These are phyloP conservation scores for Anorthoa munda DNA, from an alignment of 2,888 invertebrate species.

Conservation along the genomic window DNA sequence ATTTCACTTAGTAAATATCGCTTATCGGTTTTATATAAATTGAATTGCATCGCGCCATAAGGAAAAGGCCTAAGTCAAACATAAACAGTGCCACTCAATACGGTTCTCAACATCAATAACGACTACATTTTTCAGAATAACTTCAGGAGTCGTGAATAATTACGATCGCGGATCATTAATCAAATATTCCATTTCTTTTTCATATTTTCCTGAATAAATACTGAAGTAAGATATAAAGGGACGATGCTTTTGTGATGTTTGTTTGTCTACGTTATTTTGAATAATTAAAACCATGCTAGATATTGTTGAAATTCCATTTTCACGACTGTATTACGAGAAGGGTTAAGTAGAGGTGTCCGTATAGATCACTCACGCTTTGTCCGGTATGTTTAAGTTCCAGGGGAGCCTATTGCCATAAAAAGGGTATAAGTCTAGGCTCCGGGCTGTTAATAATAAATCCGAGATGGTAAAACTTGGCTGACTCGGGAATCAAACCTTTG, in stretches of 20 bases:
- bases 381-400: no score
- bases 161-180: slow-evolving; percentile 35
- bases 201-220: slow-evolving; percentile 31
- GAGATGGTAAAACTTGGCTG: no score
- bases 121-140: slow-evolving; percentile 14
- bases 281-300: neutral
- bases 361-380: no score
- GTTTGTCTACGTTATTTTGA: neutral
- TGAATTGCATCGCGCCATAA: no score
- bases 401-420: no score
- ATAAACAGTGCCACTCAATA: slow-evolving; percentile 8
- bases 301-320: neutral
- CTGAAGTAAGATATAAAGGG: slow-evolving; percentile 3
- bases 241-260: slow-evolving; percentile 9
- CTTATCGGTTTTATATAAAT: no score
- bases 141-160: slow-evolving; percentile 29
- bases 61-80: no score
- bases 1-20: no score
- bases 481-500: no score
- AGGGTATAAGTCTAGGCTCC: no score
- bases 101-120: slow-evolving; percentile 22
- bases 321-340: neutral
- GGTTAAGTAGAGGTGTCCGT: neutral
- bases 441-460: no score
- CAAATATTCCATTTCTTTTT: slow-evolving; percentile 35